These are phyloP conservation scores for Lanius collurio DNA, from an alignment of 2,113 vertebrate genomes.

Conservation along the genomic window DNA sequence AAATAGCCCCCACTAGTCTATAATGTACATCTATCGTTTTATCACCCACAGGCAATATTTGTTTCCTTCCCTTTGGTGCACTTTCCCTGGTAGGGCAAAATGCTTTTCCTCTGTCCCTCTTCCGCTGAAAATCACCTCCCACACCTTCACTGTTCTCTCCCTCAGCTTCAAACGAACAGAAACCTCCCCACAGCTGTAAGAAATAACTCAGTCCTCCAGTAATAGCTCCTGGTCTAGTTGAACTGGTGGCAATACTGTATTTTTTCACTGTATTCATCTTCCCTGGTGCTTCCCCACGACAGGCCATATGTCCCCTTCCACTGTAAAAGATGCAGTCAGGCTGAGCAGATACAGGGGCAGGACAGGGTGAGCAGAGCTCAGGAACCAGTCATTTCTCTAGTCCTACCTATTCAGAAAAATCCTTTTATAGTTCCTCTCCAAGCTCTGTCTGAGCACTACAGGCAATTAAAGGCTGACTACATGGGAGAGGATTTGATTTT, in stretches of 20 bases:
- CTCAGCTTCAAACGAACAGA: conserved; percentile 24
- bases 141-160: neutral
- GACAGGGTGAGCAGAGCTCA: neutral
- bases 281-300: neutral
- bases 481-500: neutral
- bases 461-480: neutral
- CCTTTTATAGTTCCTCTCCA: neutral
- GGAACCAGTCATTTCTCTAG: neutral
- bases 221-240: neutral
- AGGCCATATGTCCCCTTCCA: neutral
- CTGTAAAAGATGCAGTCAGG: neutral
- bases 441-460: neutral
- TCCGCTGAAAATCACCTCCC: neutral
- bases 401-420: neutral
- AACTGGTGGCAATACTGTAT: neutral
- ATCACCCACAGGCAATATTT: neutral
- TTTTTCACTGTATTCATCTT: neutral
- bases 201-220: neutral
- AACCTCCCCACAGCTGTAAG: neutral
- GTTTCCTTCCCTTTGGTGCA: neutral
- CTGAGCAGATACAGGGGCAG: neutral
- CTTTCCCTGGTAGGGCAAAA: conserved; percentile 14
- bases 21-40: neutral
- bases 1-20: neutral
- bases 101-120: neutral